Evolutionary conservation across 2,888 invertebrate species (phyloP), one percentile per base, ranked within the genome.

Genomic region (Laothoe populi): DNA sequence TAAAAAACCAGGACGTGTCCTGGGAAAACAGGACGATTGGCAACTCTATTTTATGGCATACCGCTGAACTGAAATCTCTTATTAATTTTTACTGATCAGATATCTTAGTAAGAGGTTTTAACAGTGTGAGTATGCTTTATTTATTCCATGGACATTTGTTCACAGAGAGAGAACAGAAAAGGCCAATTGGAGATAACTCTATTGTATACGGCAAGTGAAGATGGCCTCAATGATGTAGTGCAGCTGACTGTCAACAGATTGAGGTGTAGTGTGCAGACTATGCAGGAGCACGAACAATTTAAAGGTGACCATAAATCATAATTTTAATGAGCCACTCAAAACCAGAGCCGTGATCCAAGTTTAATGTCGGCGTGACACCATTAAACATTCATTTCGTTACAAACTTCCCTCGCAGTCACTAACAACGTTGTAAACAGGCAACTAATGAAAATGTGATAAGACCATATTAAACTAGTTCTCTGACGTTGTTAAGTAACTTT

Each of bases 281-380:
- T 96, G 95, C 95, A 95, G 70, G 94, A 95, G 68, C 95, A 95
- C 66, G 95, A 96, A 78, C 93, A 93, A 71, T 92, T 93, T 68
- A 95, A 95, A 88, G 95, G 95, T 95, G 84, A 72, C n/a, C 60
- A 57, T 23, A 26, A 42, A 61, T 48, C 16, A 49, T 13, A 24
- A 57, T 38, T 45, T 44, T 62, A 40, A 46, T 57, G 31, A 31
- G 31, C 23, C 23, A 44, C 16, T 23, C 26, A 16, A 31, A 16
- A 31, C 31, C 31, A 53, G 53, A 19, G 53, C 19, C 19, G 35
- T 31, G 31, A 16, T 31, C 7, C 16, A 19, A 16, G 35, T 0
- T 35, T 53, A 53, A 48, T 26, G n/a, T 48, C n/a, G 24, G 7
- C 4, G 48, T n/a, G n/a, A n/a, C 13, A 48, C 11, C 53, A 53